Percentiles rank a stretch among this genome's conserved stretches.
Evolutionary conservation across 2,888 invertebrate genomes (phyloP).

Genomic region (Gastracanthus pulcherrimus): DNA sequence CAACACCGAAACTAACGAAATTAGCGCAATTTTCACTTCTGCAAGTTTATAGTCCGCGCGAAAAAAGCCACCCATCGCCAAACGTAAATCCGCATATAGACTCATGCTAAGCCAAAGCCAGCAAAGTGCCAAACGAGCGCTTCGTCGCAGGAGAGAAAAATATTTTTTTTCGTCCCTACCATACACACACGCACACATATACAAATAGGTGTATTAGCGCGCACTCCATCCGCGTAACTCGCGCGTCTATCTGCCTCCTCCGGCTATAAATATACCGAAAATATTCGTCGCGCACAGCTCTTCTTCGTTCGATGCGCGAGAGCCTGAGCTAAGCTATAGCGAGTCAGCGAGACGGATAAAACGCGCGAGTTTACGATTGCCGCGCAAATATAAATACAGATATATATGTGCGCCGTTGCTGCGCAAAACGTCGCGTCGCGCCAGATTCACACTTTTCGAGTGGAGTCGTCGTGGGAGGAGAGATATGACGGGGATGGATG

Average conservation of each 20-base stretch:
- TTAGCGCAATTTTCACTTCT: not conserved
- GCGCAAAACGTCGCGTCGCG: not conserved
- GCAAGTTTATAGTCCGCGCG: too few species aligned
- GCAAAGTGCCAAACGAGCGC: not conserved
- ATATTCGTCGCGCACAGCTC: not conserved
- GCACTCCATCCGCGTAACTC: not conserved
- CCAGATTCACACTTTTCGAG: too few species aligned
- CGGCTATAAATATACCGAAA: slow-evolving; percentile 32
- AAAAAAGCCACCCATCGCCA: too few species aligned
- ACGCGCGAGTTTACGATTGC: slow-evolving; percentile 16
- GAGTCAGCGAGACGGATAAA: too few species aligned
- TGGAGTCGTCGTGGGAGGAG: too few species aligned
- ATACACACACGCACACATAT: not conserved
- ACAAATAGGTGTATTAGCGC: too few species aligned
- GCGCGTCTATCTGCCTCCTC: not conserved
- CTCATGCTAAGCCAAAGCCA: not conserved
- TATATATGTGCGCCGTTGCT: not conserved
- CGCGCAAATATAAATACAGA: slow-evolving; percentile 31
- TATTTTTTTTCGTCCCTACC: not conserved
- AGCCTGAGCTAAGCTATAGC: too few species aligned
- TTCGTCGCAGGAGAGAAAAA: not conserved
- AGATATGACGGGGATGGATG: too few species aligned
- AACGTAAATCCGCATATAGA: too few species aligned
- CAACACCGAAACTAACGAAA: not conserved
- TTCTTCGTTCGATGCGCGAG: too few species aligned